Base-by-base conservation (phyloP, 2,888 invertebrate species). In the Crioceris asparagi region DNA sequence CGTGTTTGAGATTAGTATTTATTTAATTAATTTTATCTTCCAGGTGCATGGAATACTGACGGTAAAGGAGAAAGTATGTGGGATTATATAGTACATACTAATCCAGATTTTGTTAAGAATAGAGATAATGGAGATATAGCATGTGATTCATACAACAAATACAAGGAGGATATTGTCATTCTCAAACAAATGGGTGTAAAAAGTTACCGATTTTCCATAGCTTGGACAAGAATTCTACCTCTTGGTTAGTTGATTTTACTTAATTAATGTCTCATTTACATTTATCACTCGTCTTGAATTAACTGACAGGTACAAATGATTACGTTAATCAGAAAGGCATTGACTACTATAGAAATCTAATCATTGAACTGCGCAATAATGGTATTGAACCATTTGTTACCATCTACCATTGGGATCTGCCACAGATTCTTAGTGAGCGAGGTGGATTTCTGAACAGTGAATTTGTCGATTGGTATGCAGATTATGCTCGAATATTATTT, bases 391-490 rank as follows among this genome's bases (percentile, higher is more conserved):
- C 81, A 0, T 52, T 74, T 35, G 69, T 75, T 3, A 77, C 76
- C n/a, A n/a, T n/a, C n/a, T n/a, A n/a, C n/a, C n/a, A n/a, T n/a
- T n/a, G n/a, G n/a, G n/a, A n/a, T n/a, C 0, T 64, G 78, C 56
- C 77, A 75, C 62, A 78, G 79, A 21, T 31, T 18, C 33, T 50
- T n/a, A 44, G 51, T 62, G 70, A 74, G 29, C 56, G 75, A 2
- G 77, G 77, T 0, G 78, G 77, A 0, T 77, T 75, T 74, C 67
- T 72, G 19, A 78, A 77, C 52, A 71, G 73, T 14, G 29, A 10
- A 29, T 4, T 14, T 10, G 29, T 3, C 14, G n/a, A n/a, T n/a
- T n/a, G n/a, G n/a, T n/a, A n/a, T n/a, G n/a, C n/a, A n/a, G n/a
- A n/a, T n/a, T n/a, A n/a, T n/a, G n/a, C n/a, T n/a, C n/a, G n/a